Base-by-base conservation (phyloP, 1,140 invertebrate species). In the Tribolium madens region DNA sequence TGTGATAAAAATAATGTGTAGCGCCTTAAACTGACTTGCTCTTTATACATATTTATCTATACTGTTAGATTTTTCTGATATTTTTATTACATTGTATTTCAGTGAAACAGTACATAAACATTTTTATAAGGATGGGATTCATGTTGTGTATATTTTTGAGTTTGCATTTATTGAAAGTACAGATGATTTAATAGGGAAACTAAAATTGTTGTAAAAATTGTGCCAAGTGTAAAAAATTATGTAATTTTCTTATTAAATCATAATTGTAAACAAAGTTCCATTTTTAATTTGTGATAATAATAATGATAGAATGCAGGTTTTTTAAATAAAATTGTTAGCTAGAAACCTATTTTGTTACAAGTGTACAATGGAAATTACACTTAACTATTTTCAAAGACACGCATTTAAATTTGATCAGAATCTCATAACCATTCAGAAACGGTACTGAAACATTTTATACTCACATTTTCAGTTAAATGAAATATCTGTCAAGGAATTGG, bases 11-110 rank as follows among this genome's bases (percentile, higher is more conserved):
- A 75, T 71, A 21, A 71, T 79, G 69, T 79, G 76, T 75, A 75
- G 15, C 57, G 76, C 78, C 76, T 79, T 77, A 79, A 26, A 71
- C 52, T 77, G 76, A 79, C 76, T 79, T 57, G 26, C 69, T 76
- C 78, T 76, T 76, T 75, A 68, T 76, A 70, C 76, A 48, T 74
- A 75, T 71, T 70, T 48, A 60, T 42, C 33, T 75, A 64, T 53
- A 74, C 36, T 60, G 70, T 72, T 72, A 72, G 57, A 72, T 50
- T 52, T 72, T 52, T 52, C 70, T 72, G 70, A 48, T 72, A 52
- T 52, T 72, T 72, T 53, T 72, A 52, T 17, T 72, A 50, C 48
- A 13, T 72, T 52, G 46, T 72, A 52, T 72, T 53, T 53, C 50
- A 72, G 50, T 72, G 70, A 17, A 50, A 72, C 10, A 52, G 47